phyloP scores from a whole-genome alignment of 2,888 invertebrate genomes.

The Ashinkailepas kermadecensis region DNA sequence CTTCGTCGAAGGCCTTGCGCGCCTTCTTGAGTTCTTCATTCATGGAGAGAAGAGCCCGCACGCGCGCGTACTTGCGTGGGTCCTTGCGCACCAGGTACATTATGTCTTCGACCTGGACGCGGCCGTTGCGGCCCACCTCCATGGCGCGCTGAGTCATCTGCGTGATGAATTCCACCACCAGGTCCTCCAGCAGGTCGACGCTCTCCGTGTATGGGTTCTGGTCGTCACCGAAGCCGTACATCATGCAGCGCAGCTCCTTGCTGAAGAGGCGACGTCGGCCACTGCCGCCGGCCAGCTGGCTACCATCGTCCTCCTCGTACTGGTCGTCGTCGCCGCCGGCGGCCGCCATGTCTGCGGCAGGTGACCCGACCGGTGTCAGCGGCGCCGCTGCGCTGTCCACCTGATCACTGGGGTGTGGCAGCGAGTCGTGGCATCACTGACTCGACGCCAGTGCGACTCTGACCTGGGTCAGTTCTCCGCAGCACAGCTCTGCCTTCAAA shows the following conservation, averaged over 20 bases:
- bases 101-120: conserved; percentile 97
- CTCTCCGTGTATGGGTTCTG: conserved; percentile 98
- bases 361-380: too few relatives aligned
- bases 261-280: conserved; percentile 70
- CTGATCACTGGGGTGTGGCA: too few relatives aligned
- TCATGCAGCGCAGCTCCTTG: conserved; percentile 92
- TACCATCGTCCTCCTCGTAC: conserved; percentile 1
- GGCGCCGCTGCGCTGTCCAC: too few relatives aligned
- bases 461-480: too few relatives aligned
- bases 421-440: too few relatives aligned
- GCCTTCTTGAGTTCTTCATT: conserved; percentile 98
- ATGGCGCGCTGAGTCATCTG: conserved; percentile 80
- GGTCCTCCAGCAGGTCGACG: conserved; percentile 91
- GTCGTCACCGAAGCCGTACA: conserved; percentile 99
- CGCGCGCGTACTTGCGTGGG: conserved; percentile 89
- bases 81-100: conserved; percentile 93
- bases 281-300: conserved; percentile 24
- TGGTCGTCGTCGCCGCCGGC: not conserved
- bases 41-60: conserved; percentile 94
- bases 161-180: conserved; percentile 94
- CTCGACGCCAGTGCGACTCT: too few relatives aligned
- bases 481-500: too few relatives aligned
- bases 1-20: conserved; percentile 98
- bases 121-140: conserved; percentile 93
- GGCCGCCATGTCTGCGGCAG: not conserved